These are phyloP conservation scores for Trichechus manatus DNA, from an alignment of 2,113 vertebrate species.

Conservation along the genomic window DNA sequence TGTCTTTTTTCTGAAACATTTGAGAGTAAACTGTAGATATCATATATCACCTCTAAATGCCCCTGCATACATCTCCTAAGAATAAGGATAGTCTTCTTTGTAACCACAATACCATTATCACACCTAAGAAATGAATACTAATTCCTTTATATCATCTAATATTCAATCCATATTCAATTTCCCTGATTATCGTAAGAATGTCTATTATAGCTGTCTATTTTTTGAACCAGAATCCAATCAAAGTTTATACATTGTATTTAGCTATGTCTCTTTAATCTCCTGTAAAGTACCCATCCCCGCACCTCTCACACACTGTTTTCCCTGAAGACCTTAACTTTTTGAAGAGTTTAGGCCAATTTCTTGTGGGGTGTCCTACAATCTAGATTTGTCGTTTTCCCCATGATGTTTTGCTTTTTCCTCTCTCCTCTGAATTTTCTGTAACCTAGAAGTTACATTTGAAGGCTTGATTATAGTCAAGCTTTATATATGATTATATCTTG, in stretches of 20 bases:
- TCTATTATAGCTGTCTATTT: background rate
- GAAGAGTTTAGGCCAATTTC: background rate
- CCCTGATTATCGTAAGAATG: background rate
- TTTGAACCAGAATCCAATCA: background rate
- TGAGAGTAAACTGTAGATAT: slow-evolving; percentile 26
- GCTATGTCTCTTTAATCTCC: background rate
- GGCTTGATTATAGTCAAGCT: background rate
- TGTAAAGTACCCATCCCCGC: background rate
- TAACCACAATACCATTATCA: background rate
- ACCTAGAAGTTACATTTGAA: background rate
- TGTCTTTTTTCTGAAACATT: background rate
- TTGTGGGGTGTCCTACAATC: background rate
- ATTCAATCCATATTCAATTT: background rate
- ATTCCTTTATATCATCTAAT: background rate
- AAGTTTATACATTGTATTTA: background rate
- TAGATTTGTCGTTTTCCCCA: background rate
- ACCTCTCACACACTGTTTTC: background rate
- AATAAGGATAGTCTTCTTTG: background rate
- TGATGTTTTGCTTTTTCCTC: background rate
- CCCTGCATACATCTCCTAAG: background rate
- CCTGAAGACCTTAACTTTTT: background rate
- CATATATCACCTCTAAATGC: slow-evolving; percentile 1
- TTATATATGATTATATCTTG: background rate
- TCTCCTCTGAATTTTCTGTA: background rate
- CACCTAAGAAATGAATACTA: background rate